These are phyloP conservation scores for Leptopilina syphax DNA, from an alignment of 2,888 invertebrate genomes.

Conservation along the genomic window DNA sequence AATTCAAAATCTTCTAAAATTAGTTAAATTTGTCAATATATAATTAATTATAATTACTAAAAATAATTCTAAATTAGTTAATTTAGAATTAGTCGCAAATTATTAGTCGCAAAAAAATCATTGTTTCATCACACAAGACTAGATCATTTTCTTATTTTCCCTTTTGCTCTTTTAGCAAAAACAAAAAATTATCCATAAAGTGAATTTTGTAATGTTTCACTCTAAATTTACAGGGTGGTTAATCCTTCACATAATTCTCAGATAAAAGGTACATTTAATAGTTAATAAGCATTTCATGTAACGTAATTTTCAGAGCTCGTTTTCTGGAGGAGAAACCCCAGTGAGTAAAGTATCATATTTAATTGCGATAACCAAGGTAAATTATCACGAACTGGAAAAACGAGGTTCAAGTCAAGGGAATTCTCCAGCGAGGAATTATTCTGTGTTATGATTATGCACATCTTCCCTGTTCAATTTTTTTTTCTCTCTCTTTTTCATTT, in stretches of 20 bases:
- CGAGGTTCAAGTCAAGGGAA: conserved; percentile 20
- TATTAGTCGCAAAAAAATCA: too few species aligned
- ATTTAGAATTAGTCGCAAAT: too few species aligned
- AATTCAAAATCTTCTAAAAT: too few species aligned
- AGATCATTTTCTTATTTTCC: neutral
- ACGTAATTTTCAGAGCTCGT: conserved; percentile 20
- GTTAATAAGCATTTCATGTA: conserved; percentile 20
- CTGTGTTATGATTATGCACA: conserved; percentile 7
- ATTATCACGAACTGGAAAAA: conserved; percentile 13
- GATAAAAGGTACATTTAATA: conserved; percentile 15
- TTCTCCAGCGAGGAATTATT: neutral
- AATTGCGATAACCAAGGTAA: neutral
- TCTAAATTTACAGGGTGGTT: conserved; percentile 11
- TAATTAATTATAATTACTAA: too few species aligned
- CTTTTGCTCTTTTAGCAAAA: too few species aligned
- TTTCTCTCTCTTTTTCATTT: neutral
- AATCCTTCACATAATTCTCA: conserved; percentile 5
- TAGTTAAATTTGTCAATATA: too few species aligned
- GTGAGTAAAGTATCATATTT: conserved; percentile 15
- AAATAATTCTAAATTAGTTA: too few species aligned
- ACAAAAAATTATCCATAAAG: neutral
- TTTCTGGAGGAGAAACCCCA: neutral
- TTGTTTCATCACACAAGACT: too few species aligned
- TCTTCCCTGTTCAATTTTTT: conserved; percentile 11
- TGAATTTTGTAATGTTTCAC: neutral